These are phyloP conservation scores for Chrysina gloriosa DNA, from an alignment of 2,888 invertebrate species.

Conservation along the genomic window DNA sequence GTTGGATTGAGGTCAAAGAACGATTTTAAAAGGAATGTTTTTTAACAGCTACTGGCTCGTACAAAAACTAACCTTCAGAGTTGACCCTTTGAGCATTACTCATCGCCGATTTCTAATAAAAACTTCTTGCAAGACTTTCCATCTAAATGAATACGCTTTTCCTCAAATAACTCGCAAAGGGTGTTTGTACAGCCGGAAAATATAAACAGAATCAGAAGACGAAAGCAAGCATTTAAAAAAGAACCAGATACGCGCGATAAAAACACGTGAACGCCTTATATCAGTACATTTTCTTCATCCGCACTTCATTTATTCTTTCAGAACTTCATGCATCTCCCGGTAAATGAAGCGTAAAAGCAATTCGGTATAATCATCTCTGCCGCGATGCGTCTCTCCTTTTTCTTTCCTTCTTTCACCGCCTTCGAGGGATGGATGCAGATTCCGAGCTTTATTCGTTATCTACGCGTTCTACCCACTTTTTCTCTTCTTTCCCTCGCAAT, in stretches of 20 bases:
- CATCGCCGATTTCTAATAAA: no score
- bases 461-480: neutral
- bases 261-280: neutral
- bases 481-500: neutral
- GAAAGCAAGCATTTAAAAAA: no score
- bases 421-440: neutral
- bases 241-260: neutral
- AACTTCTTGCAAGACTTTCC: no score
- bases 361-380: conserved; percentile 17
- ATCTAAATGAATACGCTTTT: no score
- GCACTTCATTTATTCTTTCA: conserved; percentile 28
- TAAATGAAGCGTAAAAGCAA: conserved; percentile 29
- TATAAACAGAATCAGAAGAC: no score
- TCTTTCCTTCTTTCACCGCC: neutral
- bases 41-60: no score
- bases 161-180: no score
- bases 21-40: no score
- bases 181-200: no score
- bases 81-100: no score
- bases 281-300: conserved; percentile 8
- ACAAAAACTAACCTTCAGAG: no score
- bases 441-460: neutral
- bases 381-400: neutral
- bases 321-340: conserved; percentile 20
- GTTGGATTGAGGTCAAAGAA: no score